Conservation (phyloP, 2,888 invertebrate genomes). For the Automeris io region DNA sequence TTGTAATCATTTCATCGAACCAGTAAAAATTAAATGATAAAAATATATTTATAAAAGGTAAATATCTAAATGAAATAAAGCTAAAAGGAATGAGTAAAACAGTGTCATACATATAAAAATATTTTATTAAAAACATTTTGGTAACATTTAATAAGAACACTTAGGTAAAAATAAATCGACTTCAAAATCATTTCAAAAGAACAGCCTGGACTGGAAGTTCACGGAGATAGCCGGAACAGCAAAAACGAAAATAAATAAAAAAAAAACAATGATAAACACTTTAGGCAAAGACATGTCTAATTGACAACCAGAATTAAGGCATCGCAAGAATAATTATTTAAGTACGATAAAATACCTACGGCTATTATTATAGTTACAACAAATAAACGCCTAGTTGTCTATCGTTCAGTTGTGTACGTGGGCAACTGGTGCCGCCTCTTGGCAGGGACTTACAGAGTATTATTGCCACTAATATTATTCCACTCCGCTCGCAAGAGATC, state of each 20-base stretch:
- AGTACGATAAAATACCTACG: constrained; percentile 77
- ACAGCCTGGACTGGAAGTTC: constrained; percentile 78
- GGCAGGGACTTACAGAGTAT: constrained; percentile 71
- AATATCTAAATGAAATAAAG: neutral
- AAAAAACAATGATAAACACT: constrained; percentile 75
- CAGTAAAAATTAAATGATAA: too few relatives aligned
- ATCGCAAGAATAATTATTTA: constrained; percentile 78
- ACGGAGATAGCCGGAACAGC: constrained; percentile 76
- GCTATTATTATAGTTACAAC: constrained; percentile 77
- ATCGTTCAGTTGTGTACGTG: constrained; percentile 47
- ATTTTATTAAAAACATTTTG: constrained; percentile 80
- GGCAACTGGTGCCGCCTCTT: constrained; percentile 35
- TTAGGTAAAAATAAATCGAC: constrained; percentile 79
- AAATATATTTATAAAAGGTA: too few relatives aligned
- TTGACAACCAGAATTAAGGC: constrained; percentile 79
- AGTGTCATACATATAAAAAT: constrained; percentile 73
- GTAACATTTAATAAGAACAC: constrained; percentile 80
- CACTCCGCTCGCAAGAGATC: constrained; percentile 60
- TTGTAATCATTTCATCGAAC: too few relatives aligned
- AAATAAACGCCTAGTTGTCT: constrained; percentile 66
- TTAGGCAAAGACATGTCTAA: constrained; percentile 77
- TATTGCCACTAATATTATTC: constrained; percentile 68
- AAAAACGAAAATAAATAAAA: constrained; percentile 71
- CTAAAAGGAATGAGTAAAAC: constrained; percentile 33
- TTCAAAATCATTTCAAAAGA: constrained; percentile 77